Conservation (phyloP, 1,140 invertebrate species). For the Magallana angulata region DNA sequence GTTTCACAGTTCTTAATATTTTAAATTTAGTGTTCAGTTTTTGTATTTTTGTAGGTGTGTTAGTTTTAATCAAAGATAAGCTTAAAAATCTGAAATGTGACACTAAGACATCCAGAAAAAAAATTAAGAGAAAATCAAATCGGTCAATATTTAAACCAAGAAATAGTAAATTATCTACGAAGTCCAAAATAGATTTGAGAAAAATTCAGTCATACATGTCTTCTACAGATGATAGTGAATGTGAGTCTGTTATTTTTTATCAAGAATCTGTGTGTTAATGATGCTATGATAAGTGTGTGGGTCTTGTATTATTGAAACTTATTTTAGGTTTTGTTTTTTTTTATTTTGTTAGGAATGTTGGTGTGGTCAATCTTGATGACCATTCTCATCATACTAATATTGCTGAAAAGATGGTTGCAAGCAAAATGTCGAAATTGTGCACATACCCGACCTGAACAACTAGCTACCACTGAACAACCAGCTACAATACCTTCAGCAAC, state of each 20-base stretch:
- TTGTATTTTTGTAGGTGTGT: neutral
- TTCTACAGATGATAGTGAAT: neutral
- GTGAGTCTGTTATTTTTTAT: neutral
- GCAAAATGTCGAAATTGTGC: neutral
- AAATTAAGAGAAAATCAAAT: neutral
- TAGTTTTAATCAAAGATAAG: slow-evolving; percentile 4
- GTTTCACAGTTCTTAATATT: neutral
- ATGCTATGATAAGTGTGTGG: neutral
- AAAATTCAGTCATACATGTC: slow-evolving; percentile 10
- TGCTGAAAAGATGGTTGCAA: neutral
- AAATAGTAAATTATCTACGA: neutral
- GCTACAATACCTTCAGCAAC: too few relatives aligned
- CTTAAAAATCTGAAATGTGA: neutral
- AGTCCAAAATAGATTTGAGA: slow-evolving; percentile 3
- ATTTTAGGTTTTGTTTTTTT: neutral
- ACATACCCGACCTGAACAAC: too few relatives aligned
- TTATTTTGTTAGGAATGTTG: neutral
- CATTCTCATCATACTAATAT: neutral
- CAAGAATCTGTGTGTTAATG: slow-evolving; percentile 22
- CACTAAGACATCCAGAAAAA: neutral
- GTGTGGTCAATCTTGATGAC: neutral
- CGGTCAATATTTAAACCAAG: neutral
- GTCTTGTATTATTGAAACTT: neutral
- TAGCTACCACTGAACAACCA: too few relatives aligned
- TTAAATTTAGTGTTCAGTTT: neutral